A percentile compares a stretch with the other conserved stretches of the same genome.
Conservation (phyloP, 2,113 vertebrate species). For the Paramormyrops kingsleyae region DNA sequence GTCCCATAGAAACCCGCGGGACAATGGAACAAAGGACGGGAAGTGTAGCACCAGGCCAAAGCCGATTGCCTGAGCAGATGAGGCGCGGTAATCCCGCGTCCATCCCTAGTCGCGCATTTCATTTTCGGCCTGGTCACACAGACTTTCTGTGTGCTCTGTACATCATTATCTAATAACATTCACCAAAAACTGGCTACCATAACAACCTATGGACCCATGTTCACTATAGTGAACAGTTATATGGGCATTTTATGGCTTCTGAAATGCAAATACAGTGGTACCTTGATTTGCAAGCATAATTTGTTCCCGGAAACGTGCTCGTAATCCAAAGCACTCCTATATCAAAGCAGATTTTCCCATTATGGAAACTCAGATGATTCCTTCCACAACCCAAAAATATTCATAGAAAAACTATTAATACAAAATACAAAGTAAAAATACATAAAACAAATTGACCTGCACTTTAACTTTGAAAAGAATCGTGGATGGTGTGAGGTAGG, state of each 20-base stretch:
- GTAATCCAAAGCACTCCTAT: too few species aligned
- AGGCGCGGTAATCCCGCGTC: neutral
- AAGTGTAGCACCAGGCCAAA: neutral
- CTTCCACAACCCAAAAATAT: too few species aligned
- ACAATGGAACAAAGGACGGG: neutral
- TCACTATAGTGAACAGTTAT: neutral
- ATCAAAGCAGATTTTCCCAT: too few species aligned
- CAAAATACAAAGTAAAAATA: too few species aligned
- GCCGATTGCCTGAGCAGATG: neutral
- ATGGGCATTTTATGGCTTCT: neutral
- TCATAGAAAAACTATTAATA: too few species aligned
- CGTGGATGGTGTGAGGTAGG: too few species aligned
- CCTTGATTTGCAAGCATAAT: too few species aligned
- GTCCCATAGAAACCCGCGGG: neutral
- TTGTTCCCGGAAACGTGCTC: too few species aligned
- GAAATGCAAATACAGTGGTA: neutral
- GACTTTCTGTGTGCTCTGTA: neutral
- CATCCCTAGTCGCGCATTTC: neutral
- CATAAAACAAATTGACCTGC: too few species aligned
- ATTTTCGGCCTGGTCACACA: neutral
- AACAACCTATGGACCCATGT: neutral
- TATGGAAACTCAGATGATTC: too few species aligned
- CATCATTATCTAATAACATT: neutral
- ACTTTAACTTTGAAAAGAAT: too few species aligned
- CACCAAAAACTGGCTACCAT: neutral